Evolutionary conservation across 2,113 vertebrate genomes (phyloP).

Genomic region (Myotis brandtii): DNA sequence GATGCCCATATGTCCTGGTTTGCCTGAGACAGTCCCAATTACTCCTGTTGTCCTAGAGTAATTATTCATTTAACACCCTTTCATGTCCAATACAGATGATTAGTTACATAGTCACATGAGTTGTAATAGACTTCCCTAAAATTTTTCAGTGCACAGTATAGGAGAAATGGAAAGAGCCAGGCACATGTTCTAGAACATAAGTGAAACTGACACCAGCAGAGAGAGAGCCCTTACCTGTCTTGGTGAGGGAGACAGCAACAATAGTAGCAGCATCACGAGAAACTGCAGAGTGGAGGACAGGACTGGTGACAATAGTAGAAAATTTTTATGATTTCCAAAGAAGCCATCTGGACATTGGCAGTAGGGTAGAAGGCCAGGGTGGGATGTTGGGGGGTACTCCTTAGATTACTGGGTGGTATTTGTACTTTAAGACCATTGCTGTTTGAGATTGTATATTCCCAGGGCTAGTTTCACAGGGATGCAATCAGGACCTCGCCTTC

Average conservation of each 20-base stretch:
- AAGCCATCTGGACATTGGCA: background rate
- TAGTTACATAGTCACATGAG: background rate
- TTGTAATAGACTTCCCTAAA: background rate
- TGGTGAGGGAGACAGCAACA: background rate
- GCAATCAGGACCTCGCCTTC: background rate
- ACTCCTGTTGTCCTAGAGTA: background rate
- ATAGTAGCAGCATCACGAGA: background rate
- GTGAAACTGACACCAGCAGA: too few species aligned
- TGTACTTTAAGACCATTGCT: background rate
- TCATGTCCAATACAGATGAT: background rate
- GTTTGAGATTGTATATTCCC: background rate
- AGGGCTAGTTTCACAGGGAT: background rate
- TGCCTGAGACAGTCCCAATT: background rate
- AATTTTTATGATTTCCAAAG: background rate
- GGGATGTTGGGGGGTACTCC: too few species aligned
- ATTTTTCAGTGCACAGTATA: background rate
- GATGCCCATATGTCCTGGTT: background rate
- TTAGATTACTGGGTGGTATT: background rate
- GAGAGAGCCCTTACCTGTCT: background rate
- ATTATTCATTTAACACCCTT: background rate
- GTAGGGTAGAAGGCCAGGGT: background rate
- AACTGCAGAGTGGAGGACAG: background rate
- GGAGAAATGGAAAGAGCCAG: background rate
- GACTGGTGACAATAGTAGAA: background rate
- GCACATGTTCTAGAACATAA: background rate